phyloP scores from a whole-genome alignment of 1,140 invertebrate genomes.

The Aethina tumida region DNA sequence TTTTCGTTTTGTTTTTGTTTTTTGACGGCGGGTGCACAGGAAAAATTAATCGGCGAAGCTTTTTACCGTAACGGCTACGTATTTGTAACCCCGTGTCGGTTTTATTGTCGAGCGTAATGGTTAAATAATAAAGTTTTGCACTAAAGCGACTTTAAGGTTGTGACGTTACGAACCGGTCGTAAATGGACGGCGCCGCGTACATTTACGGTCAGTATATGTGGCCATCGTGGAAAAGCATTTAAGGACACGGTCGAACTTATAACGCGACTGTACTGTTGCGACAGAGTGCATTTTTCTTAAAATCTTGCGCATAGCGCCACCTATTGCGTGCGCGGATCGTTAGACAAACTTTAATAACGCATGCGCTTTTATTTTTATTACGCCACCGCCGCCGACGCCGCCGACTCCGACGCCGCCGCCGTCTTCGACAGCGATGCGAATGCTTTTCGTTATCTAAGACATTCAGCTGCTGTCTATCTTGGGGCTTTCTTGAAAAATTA shows the following conservation, averaged over 20 bases:
- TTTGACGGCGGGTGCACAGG: too few relatives aligned
- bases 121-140: too few relatives aligned
- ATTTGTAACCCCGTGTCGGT: too few relatives aligned
- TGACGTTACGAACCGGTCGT: too few relatives aligned
- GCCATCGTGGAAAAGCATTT: conserved; percentile 5
- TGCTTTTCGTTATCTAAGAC: conserved; percentile 9
- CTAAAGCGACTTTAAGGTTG: too few relatives aligned
- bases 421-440: conserved; percentile 5
- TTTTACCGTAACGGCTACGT: too few relatives aligned
- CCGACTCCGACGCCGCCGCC: not conserved
- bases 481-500: conserved; percentile 11
- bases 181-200: too few relatives aligned
- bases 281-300: conserved; percentile 35
- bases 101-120: too few relatives aligned
- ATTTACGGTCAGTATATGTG: too few relatives aligned
- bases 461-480: not conserved
- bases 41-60: too few relatives aligned
- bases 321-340: conserved; percentile 32
- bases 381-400: conserved; percentile 6
- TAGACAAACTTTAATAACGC: conserved; percentile 29
- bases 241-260: conserved; percentile 27
- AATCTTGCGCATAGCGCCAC: conserved; percentile 30
- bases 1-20: too few relatives aligned
- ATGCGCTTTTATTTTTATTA: conserved; percentile 24
- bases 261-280: conserved; percentile 29